Percentiles rank a stretch among this genome's conserved stretches.
Conservation (phyloP, 2,113 vertebrate genomes). For the Dunckerocampus dactyliophorus region DNA sequence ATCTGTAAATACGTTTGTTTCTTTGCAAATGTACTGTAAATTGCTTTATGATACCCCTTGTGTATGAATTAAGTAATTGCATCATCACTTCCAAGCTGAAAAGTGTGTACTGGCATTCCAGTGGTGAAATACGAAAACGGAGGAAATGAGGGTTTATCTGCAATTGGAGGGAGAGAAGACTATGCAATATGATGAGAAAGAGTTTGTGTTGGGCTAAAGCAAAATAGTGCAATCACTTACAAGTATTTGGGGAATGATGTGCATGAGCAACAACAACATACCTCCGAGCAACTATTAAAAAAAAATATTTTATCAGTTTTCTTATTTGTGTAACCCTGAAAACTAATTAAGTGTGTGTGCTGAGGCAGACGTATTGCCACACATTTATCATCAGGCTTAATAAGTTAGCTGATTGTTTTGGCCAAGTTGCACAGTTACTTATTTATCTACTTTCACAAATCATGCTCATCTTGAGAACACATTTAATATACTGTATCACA, state of each 20-base stretch:
- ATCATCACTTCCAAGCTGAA: slow-evolving; percentile 16
- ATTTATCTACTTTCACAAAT: slow-evolving; percentile 66
- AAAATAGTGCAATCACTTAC: slow-evolving; percentile 47
- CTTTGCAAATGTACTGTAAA: slow-evolving; percentile 7
- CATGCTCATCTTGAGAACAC: slow-evolving; percentile 54
- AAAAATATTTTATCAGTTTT: slow-evolving; percentile 62
- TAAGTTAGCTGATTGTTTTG: slow-evolving; percentile 45
- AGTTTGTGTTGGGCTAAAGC: slow-evolving; percentile 19
- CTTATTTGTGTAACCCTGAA: slow-evolving; percentile 63
- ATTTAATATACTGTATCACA: slow-evolving; percentile 55
- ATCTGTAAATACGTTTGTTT: no score
- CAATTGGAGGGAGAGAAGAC: slow-evolving; percentile 9
- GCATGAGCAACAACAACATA: slow-evolving; percentile 50
- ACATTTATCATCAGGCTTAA: slow-evolving; percentile 52
- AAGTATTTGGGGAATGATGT: slow-evolving; percentile 37
- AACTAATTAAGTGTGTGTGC: slow-evolving; percentile 54
- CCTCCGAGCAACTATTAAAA: slow-evolving; percentile 33
- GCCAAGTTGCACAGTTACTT: slow-evolving; percentile 40
- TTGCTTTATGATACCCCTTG: no score
- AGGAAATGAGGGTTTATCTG: slow-evolving; percentile 7
- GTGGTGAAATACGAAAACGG: slow-evolving; percentile 18
- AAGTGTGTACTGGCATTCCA: slow-evolving; percentile 37
- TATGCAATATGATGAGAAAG: neutral
- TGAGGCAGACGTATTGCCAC: slow-evolving; percentile 57
- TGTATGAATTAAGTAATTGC: slow-evolving; percentile 18